Evolutionary conservation across 1,140 invertebrate genomes (phyloP), one percentile per base, ranked within the genome.

Genomic region (Trichonephila clavipes): DNA sequence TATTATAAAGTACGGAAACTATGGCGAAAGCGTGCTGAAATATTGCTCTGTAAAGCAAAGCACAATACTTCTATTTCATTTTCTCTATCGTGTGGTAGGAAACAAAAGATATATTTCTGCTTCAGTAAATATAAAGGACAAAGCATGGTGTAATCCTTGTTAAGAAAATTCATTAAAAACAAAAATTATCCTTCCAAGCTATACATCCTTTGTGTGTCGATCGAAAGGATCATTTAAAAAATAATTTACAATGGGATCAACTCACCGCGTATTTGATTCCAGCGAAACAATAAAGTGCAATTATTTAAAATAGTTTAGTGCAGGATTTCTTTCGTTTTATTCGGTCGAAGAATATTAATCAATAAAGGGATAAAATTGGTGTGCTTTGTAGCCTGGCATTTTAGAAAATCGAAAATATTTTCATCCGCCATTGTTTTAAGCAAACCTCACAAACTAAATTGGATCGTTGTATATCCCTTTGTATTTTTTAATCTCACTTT

Each of bases 131-230:
- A 34, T 77, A 18, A 34, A 77, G 72, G 16, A 77, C 0, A 77
- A 77, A 34, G 28, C 34, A 77, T 34, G 34, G 72, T 77, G 72
- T 77, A 77, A 77, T 77, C 72, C 18, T 77, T 77, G 72, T 77
- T 40, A 24, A 77, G 72, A 40, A 77, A 34, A 77, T 40, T 77
- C 72, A 77, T 77, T 77, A 77, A 24, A 69, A 77, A 77, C 72
- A 77, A 34, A 40, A 77, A 77, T 40, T 77, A 34, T 40, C 72
- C 28, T 6, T 34, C 18, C 16, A 77, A 34, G 14, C 72, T 14
- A 16, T 18, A 28, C 16, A 77, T 77, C 72, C 34, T 34, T 77
- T 77, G 72, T 77, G 72, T 28, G 16, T 5, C 0, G 34, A 34
- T 40, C 34, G 12, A 40, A 40, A 77, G 12, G 72, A 77, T 77